Base-by-base conservation (phyloP, 2,113 vertebrate species). In the Gavialis gangeticus region DNA sequence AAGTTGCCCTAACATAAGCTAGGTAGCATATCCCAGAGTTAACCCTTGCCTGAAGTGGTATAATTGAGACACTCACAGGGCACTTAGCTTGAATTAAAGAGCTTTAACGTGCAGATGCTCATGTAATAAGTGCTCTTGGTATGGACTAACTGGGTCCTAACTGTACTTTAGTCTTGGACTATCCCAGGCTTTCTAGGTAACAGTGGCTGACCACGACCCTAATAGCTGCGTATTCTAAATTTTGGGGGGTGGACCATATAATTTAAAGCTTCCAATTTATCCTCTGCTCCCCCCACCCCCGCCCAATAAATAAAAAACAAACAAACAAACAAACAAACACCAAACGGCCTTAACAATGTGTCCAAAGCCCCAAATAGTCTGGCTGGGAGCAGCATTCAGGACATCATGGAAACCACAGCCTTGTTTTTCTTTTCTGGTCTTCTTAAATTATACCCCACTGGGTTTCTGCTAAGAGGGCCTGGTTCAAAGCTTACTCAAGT, bases 201-300 rank as follows among this genome's bases (percentile, higher is more conserved):
- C 7, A 59, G 0, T 0, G 2, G 21, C 7, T 0, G 76, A 3
- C 27, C 37, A 77, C 7, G n/a, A 28, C 0, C 57, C 27, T 4
- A 3, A 84, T 19, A 83, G 6, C 73, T 2, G 4, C 0, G 1
- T 12, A 73, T 85, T 8, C 2, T 28, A 73, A 30, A 67, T 81
- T 46, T 1, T 88, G 37, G 4, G 25, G 69, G 34, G 34, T 30
- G 14, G 78, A 77, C 24, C 89, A 27, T 46, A 46, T 46, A 46
- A 19, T 30, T 30, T 13, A 77, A 6, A 4, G 85, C 19, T 58
- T 85, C 19, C 34, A 69, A 10, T 24, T 75, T 81, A 18, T 18
- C 78, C 75, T 46, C 46, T 46, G 46, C 46, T 46, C 46, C 2
- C 9, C 46, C 7, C 4, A 5, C 37, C 46, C 46, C 37, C 37